A percentile compares a stretch with the other conserved stretches of the same genome.
Evolutionary conservation across 2,888 invertebrate species (phyloP).

Genomic region (Arrhopalites spinosus): DNA sequence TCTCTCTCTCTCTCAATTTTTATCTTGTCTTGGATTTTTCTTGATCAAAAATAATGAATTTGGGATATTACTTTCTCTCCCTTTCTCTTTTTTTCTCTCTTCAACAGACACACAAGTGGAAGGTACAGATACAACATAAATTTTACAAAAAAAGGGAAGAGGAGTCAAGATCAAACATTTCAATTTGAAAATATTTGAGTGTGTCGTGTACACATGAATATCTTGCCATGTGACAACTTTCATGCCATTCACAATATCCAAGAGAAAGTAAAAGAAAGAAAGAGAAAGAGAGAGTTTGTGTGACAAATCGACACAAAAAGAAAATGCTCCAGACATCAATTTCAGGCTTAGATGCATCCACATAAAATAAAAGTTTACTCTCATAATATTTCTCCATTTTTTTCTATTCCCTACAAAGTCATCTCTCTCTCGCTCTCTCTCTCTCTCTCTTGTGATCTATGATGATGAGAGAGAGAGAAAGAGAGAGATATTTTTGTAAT

Average conservation of each 20-base stretch:
- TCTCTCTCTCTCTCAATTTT: background rate
- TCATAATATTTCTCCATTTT: no score
- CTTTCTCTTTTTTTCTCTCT: background rate
- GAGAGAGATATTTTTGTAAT: no score
- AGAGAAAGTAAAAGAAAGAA: background rate
- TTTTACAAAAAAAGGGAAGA: no score
- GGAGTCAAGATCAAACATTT: background rate
- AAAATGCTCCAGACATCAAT: background rate
- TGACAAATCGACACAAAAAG: background rate
- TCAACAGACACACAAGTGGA: no score
- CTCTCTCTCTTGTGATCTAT: no score
- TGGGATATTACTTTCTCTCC: background rate
- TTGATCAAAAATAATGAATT: constrained; percentile 13
- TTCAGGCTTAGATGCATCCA: no score
- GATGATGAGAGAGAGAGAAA: no score
- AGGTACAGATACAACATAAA: no score
- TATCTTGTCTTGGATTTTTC: constrained; percentile 3
- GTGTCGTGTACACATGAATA: background rate
- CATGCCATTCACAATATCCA: background rate
- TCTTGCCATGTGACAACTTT: background rate
- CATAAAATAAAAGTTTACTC: no score
- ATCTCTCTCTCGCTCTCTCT: no score
- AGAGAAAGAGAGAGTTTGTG: background rate
- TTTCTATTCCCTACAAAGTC: no score
- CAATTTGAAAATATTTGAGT: background rate